Conservation (phyloP, 2,797 vertebrate genomes). For the Microhierax caerulescens region DNA sequence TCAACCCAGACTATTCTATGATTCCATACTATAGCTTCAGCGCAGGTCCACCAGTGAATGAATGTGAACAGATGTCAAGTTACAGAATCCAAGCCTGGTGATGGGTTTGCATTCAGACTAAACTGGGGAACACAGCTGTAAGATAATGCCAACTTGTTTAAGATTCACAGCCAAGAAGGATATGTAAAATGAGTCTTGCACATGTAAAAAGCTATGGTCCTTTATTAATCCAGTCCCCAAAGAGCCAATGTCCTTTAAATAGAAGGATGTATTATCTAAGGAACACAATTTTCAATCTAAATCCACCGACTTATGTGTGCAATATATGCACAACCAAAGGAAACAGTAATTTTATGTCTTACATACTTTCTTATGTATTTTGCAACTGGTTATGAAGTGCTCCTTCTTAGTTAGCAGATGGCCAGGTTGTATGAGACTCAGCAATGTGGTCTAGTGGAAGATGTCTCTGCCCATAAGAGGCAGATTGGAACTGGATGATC, state of each 20-base stretch:
- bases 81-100: not conserved
- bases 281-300: not conserved
- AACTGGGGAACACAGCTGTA: not conserved
- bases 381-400: not conserved
- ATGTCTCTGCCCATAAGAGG: no score
- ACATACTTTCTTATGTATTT: not conserved
- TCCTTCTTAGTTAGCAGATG: not conserved
- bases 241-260: not conserved
- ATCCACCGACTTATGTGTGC: not conserved
- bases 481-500: no score
- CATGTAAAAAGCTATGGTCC: not conserved
- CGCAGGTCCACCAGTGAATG: slow-evolving; percentile 1
- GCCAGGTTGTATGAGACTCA: no score
- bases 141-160: slow-evolving; percentile 19
- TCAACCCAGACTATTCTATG: no score
- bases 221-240: not conserved
- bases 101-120: slow-evolving; percentile 4
- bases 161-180: not conserved
- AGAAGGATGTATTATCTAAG: not conserved
- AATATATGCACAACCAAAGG: not conserved
- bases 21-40: not conserved
- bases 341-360: not conserved
- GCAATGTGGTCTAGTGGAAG: no score
- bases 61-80: slow-evolving; percentile 28
- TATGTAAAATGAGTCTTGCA: not conserved